Evolutionary conservation across 2,888 invertebrate genomes (phyloP), one percentile per base, ranked within the genome.

Genomic region (Azorinus chamasolen): DNA sequence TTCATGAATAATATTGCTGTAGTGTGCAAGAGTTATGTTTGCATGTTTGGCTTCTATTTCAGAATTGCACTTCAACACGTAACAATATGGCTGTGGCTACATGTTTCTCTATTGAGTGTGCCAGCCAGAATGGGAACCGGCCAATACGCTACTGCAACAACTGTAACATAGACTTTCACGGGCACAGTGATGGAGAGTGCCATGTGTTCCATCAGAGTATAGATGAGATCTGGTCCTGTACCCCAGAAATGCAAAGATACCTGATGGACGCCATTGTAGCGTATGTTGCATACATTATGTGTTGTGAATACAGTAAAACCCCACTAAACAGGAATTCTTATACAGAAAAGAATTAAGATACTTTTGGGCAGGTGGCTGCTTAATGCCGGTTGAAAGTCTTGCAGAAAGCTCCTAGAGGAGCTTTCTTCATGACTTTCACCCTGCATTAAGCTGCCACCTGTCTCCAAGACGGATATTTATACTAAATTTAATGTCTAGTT

Each of bases 41-140:
- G n/a, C n/a, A n/a, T n/a, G n/a, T n/a, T n/a, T n/a, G n/a, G n/a
- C 5, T 32, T 32, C 32, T 32, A 79, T 93, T 94, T 27, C 92
- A 97, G 96, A 99, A 98, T 92, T 99, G 99, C 91, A 95, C 97
- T 55, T 96, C 98, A 0, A 96, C 98, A 0, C 95, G 95, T 0
- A 97, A 98, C 87, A 98, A 98, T 93, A 95, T 97, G 2, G 98
- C 99, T 0, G 96, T 97, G 78, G 97, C 97, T 12, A 98, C 99
- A 57, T 99, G 99, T 92, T 99, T 99, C 93, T 97, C 98, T 0
- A 96, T 96, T 54, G 99, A 99, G 93, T 99, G 99, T 92, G 98
- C 98, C 46, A 97, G 97, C 91, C 97, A 97, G 91, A 99, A 99
- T 93, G 97, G 97, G 37, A 98, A 98, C 92, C 97, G 97, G 91